phyloP scores from a whole-genome alignment of 2,797 vertebrate species.

The Acanthornis magna region DNA sequence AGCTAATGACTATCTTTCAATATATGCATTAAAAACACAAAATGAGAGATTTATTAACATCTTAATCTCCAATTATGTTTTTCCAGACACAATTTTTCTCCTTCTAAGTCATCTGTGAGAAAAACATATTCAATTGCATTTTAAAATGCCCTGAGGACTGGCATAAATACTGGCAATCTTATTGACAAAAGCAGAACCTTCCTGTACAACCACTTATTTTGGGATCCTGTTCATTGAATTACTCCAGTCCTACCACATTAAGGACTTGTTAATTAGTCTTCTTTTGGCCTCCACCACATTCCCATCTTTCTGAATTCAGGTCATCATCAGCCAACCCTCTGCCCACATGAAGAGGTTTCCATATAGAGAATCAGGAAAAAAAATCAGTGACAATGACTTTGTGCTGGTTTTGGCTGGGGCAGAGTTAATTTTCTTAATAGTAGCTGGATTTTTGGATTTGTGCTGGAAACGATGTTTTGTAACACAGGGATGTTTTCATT shows the following conservation, averaged over 20 bases:
- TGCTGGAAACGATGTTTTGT: neutral
- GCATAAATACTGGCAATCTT: neutral
- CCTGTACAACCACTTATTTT: neutral
- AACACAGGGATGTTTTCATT: accelerated
- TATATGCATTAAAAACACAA: slow-evolving; percentile 43
- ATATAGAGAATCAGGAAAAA: neutral
- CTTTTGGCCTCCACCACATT: neutral
- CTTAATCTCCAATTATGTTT: slow-evolving; percentile 11
- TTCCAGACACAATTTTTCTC: neutral
- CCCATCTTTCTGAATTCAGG: neutral
- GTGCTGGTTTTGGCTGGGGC: neutral
- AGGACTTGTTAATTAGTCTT: neutral
- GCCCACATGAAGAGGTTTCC: neutral
- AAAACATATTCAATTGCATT: neutral
- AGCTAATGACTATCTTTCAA: slow-evolving; percentile 38
- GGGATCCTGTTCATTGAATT: neutral
- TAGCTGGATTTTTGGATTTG: neutral
- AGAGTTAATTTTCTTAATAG: neutral
- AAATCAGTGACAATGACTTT: neutral
- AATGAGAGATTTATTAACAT: slow-evolving; percentile 40
- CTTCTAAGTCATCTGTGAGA: neutral
- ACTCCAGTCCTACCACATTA: neutral
- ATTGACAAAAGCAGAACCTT: neutral
- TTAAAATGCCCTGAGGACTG: neutral
- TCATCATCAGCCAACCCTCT: accelerated